Evolutionary conservation across 1,140 invertebrate species (phyloP).

Genomic region (Drosophila subpulchrella): DNA sequence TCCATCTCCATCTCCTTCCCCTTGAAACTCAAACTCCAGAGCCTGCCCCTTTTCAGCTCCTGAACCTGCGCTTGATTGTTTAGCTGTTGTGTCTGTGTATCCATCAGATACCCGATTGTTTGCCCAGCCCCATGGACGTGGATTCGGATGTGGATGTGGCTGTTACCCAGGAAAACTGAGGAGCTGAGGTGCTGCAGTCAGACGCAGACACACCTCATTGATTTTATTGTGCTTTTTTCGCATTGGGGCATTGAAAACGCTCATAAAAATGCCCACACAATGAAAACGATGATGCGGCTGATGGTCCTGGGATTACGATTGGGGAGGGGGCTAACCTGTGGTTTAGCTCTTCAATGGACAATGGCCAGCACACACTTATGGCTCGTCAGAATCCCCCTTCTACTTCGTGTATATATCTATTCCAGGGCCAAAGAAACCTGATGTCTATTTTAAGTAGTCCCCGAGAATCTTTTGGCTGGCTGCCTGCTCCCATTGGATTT

Average conservation of each 20-base stretch:
- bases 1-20: not conserved
- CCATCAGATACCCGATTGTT: conserved; percentile 68
- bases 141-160: conserved; percentile 18
- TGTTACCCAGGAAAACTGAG: not conserved
- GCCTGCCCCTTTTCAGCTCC: conserved; percentile 5
- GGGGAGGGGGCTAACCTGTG: conserved; percentile 32
- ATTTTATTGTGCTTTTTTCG: conserved; percentile 81
- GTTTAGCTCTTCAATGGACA: conserved; percentile 48
- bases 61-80: conserved; percentile 76
- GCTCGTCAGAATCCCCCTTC: not conserved
- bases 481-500: conserved; percentile 35
- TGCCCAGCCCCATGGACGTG: conserved; percentile 47
- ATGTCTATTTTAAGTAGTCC: conserved; percentile 69
- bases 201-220: conserved; percentile 73
- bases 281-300: conserved; percentile 77
- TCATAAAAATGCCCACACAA: conserved; percentile 82
- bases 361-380: conserved; percentile 22
- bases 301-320: conserved; percentile 41
- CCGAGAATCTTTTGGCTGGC: conserved; percentile 33
- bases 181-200: conserved; percentile 62
- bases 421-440: conserved; percentile 62
- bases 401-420: not conserved
- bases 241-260: conserved; percentile 69
- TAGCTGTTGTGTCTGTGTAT: conserved; percentile 69
- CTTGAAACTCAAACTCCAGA: not conserved